Base-by-base conservation (phyloP, 2,113 vertebrate genomes). In the Barbus barbus region DNA sequence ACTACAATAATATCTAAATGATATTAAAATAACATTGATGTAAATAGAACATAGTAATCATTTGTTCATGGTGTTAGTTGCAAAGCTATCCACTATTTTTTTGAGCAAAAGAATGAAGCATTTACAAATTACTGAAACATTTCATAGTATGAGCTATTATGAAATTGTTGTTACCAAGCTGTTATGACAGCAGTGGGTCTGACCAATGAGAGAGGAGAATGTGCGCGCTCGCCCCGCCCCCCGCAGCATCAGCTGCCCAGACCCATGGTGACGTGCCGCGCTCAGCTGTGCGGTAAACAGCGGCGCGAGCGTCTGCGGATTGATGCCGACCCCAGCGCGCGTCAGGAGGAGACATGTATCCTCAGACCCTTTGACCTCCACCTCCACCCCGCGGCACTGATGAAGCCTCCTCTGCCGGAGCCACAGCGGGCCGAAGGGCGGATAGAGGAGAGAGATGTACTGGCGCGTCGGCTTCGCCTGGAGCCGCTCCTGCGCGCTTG, bases 391-490 rank as follows among this genome's bases (percentile, higher is more conserved):
- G 13, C 87, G 24, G 92, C 89, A 85, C 90, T 24, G 24, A 93
- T 94, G 93, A 93, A 90, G 91, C 90, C 91, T 81, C 89, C 90
- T 84, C 90, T 72, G 88, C 90, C 91, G 91, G 92, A 86, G 90
- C 90, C 87, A 85, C 87, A 87, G 90, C 87, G 88, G 88, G 92
- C 92, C 88, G 90, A 84, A 89, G 90, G 94, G 94, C 90, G 92
- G 91, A 93, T 91, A 92, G 92, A 78, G 92, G 93, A 92, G 90
- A 86, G 90, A 88, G 89, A 99, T 99, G 97, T 96, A 94, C 96
- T 98, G 97, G 97, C 96, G 96, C 90, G 95, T 96, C 91, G 97
- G 95, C 85, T 93, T 98, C 88, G 96, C 96, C 89, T 96, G 96
- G 89, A 95, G 96, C 92, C 94, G 96, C 90, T 96, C 95, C 86